Evolutionary conservation across 2,113 vertebrate genomes (phyloP).

Genomic region (Cyanoderma ruficeps): DNA sequence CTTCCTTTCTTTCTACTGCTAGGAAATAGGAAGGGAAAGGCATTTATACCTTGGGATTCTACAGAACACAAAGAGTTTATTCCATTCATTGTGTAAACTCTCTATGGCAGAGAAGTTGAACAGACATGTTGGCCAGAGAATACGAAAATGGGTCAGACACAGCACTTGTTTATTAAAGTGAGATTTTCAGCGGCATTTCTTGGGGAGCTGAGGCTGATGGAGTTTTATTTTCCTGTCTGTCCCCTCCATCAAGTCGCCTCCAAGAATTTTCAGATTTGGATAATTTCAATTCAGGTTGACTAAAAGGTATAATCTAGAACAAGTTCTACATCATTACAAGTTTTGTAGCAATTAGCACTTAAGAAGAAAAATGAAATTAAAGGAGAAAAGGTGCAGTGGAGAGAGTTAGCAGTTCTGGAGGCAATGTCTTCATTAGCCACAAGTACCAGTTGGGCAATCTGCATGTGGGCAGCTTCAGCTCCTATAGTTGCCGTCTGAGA

Average conservation of each 20-base stretch:
- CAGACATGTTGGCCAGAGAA: background rate
- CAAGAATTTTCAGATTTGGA: background rate
- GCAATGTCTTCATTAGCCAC: background rate
- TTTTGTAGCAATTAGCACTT: background rate
- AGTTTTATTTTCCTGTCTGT: background rate
- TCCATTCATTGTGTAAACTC: background rate
- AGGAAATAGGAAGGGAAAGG: conserved; percentile 44
- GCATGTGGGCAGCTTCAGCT: background rate
- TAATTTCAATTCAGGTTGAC: background rate
- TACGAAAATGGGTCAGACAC: background rate
- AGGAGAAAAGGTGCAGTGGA: background rate
- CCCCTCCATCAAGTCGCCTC: background rate
- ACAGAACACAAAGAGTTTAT: background rate
- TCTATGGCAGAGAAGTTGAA: background rate
- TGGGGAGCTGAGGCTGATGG: background rate
- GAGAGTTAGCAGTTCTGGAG: background rate
- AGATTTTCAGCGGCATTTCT: background rate
- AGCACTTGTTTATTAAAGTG: background rate
- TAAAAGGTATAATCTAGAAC: background rate
- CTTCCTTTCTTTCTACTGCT: conserved; percentile 46
- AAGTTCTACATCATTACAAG: background rate
- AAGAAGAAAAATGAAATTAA: background rate
- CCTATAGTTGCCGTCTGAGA: background rate
- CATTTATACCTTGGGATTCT: background rate
- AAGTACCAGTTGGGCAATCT: background rate